These are phyloP conservation scores for Octodon degus DNA, from an alignment of 2,113 vertebrate species.

Conservation along the genomic window DNA sequence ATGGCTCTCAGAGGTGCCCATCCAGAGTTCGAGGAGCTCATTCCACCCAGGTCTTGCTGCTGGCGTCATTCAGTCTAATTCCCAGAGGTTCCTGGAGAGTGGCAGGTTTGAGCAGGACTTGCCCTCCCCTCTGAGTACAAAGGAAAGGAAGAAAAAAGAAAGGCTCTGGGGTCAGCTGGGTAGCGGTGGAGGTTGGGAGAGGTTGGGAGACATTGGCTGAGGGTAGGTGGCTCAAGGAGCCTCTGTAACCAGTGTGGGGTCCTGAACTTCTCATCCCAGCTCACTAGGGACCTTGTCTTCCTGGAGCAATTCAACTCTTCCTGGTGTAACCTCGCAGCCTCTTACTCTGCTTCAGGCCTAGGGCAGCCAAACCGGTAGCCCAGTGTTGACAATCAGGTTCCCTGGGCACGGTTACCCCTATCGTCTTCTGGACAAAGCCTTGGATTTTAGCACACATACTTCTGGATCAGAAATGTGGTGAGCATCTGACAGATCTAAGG, in stretches of 20 bases:
- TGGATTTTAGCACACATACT: not conserved
- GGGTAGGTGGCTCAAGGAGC: not conserved
- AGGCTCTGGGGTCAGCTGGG: not conserved
- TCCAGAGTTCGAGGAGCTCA: not conserved
- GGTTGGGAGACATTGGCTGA: not conserved
- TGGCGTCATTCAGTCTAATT: not conserved
- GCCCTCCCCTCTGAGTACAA: not conserved
- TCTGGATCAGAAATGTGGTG: not conserved
- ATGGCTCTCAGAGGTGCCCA: slow-evolving; percentile 47
- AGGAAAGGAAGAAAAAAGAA: not conserved
- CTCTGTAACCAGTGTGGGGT: not conserved
- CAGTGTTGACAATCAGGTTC: not conserved
- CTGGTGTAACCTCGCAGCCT: not conserved
- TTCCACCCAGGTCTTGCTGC: rapidly evolving
- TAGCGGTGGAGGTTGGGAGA: not conserved
- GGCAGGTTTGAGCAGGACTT: not conserved
- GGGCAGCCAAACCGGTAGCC: not conserved
- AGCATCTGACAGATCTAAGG: rapidly evolving
- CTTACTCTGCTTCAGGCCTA: not conserved
- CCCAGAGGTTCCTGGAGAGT: slow-evolving; percentile 21
- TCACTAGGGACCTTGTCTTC: not conserved
- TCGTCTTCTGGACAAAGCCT: not conserved
- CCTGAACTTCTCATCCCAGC: not conserved
- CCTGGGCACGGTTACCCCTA: not conserved
- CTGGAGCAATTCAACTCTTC: not conserved